Percentiles rank a stretch among this genome's conserved stretches.
Evolutionary conservation across 2,888 invertebrate genomes (phyloP).

Genomic region (Ochropleura plecta): DNA sequence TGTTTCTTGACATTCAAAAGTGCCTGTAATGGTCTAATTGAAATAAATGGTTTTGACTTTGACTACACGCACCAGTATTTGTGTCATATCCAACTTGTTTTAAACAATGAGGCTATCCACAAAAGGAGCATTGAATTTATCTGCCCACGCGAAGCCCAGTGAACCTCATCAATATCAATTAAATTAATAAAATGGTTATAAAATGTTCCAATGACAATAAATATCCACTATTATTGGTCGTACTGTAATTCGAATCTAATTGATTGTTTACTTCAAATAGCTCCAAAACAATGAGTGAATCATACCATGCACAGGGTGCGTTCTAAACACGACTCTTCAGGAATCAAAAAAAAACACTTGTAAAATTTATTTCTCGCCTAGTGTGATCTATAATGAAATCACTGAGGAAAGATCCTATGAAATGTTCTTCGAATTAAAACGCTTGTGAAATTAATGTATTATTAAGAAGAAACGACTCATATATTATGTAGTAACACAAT

Average conservation of each 20-base stretch:
- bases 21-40: no score
- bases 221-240: conserved; percentile 86
- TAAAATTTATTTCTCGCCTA: background rate
- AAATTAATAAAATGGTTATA: conserved; percentile 89
- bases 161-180: conserved; percentile 86
- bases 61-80: conserved; percentile 20
- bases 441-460: conserved; percentile 36
- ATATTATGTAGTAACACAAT: conserved; percentile 54
- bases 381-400: conserved; percentile 22
- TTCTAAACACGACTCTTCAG: conserved; percentile 28
- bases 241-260: conserved; percentile 87
- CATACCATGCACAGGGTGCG: conserved; percentile 77
- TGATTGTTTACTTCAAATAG: conserved; percentile 88
- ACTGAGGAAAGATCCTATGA: conserved; percentile 29
- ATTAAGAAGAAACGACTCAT: conserved; percentile 48
- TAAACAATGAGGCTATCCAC: conserved; percentile 74
- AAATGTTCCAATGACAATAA: conserved; percentile 86
- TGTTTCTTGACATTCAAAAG: no score
- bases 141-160: conserved; percentile 80
- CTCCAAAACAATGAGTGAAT: conserved; percentile 87
- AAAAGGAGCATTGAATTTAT: conserved; percentile 75
- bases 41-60: no score
- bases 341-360: conserved; percentile 7
- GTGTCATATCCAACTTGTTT: conserved; percentile 61
- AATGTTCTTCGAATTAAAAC: conserved; percentile 35